Evolutionary conservation across 1,140 invertebrate genomes (phyloP), one percentile per base, ranked within the genome.

Genomic region (Panonychus citri): DNA sequence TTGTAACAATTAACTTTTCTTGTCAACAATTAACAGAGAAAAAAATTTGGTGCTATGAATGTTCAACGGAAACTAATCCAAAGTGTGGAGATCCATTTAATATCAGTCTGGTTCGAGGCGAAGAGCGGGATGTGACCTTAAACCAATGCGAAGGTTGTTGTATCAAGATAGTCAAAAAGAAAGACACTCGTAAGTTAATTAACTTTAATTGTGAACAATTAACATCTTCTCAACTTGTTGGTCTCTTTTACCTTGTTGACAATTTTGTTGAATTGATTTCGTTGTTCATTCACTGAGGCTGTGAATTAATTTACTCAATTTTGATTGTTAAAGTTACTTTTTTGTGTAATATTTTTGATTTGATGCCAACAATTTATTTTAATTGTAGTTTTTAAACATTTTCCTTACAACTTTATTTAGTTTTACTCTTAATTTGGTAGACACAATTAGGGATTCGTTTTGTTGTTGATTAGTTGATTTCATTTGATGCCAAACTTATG

Each of bases 41-140:
- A 39, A 54, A 52, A 12, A 60, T 64, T 25, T 56, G 53, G 59
- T 91, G 87, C 69, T 91, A 89, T 70, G 85, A 90, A 68, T 91
- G 87, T 67, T 83, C 90, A 68, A 85, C 82, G 60, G 85, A 82
- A 80, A 81, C 80, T 39, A 83, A 93, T 73, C 74, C 78, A 21
- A 73, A 82, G 51, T 93, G 86, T 69, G 84, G 81, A 66, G 87
- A 91, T 70, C 85, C 85, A 1, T 90, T 90, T 69, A 90, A 93
- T 70, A 25, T n/a, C 10, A 51, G 24, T 30, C 86, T 84, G 68
- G 88, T 85, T 17, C 82, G 81, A 10, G 70, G 85, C 56, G 83
- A 81, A 0, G 74, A 42, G 28, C 81, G 86, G 66, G 82, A 85
- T 66, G 84, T 85, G 15, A 81, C 82, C 0, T 67, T 85, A 56